phyloP scores from a whole-genome alignment of 2,888 invertebrate genomes.

The Drosophila nigritarsus region DNA sequence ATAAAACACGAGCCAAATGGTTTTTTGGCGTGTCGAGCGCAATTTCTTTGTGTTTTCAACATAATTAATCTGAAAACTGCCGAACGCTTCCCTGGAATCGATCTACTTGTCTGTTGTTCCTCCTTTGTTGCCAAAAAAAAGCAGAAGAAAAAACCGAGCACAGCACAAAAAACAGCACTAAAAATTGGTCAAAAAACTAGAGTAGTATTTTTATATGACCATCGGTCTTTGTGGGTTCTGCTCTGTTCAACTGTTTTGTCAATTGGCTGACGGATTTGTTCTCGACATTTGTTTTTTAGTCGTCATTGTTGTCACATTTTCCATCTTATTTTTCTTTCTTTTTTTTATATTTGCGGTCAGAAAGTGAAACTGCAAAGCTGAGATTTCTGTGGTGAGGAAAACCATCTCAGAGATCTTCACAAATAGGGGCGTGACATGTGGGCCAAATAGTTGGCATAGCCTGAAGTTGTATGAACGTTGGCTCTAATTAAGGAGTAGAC shows the following conservation, averaged over 20 bases:
- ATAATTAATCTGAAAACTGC: conserved; percentile 40
- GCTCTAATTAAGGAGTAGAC: not conserved
- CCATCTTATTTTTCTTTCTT: conserved; percentile 10
- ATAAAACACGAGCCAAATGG: conserved; percentile 52
- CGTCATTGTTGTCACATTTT: conserved; percentile 35
- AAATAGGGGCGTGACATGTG: not conserved
- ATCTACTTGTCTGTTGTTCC: conserved; percentile 33
- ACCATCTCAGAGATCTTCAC: not conserved
- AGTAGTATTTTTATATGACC: conserved; percentile 67
- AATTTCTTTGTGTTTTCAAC: conserved; percentile 39
- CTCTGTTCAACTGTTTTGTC: conserved; percentile 9
- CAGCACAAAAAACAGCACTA: conserved; percentile 79
- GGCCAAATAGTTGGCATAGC: not conserved
- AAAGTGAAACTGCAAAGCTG: not conserved
- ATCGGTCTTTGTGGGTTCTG: conserved; percentile 8
- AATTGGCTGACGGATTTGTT: conserved; percentile 20
- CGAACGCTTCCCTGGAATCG: conserved; percentile 46
- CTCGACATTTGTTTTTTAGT: conserved; percentile 30
- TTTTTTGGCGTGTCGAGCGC: conserved; percentile 2
- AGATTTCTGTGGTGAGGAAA: not conserved
- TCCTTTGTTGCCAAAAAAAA: conserved; percentile 20
- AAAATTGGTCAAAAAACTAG: conserved; percentile 83
- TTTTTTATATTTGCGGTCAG: conserved; percentile 45
- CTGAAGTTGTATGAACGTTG: not conserved
- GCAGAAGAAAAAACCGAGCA: conserved; percentile 34